Evolutionary conservation across 2,113 vertebrate genomes (phyloP), one percentile per base, ranked within the genome.

Genomic region (Nannospalax galili): DNA sequence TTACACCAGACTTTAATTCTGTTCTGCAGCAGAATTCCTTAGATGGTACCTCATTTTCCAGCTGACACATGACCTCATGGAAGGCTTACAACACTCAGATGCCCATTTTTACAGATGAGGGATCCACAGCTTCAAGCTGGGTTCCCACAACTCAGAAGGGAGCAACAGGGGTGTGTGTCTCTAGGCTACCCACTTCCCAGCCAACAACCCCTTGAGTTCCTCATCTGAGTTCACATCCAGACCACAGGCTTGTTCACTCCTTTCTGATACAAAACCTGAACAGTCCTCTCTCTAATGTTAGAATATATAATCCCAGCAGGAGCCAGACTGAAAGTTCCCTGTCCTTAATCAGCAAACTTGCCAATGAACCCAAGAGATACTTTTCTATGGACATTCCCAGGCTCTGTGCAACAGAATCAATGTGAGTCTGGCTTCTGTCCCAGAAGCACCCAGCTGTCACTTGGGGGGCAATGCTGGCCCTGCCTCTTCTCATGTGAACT

Each of bases 231-330:
- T 90, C 73, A 88, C 12, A 4, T 70, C 56, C 87, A 95, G 86
- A 82, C 78, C 90, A 42, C 30, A 11, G 56, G 24, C 84, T 92
- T 84, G 94, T 80, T 96, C 92, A 81, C 73, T 81, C 74, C 56
- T 88, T 78, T 75, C 84, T 42, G 20, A 92, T 82, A 88, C 56
- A 88, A 91, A 94, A 72, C 89, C 89, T n/a, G 28, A 92, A 60
- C 65, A 79, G 72, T 91, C 84, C 64, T 90, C 80, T 90, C 88
- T 95, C 93, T 80, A n/a, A 35, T 80, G 89, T 91, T 30, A 91
- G 86, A 96, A 93, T 82, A 91, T 82, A 91, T 6, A 7, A 62
- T 73, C 52, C 65, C 93, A 77, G 37, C 65, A 10, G 58, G 35
- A 72, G 42, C 58, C 45, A 52, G 0, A 24, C 77, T 64, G 91